Evolutionary conservation across 2,797 vertebrate genomes (phyloP), one percentile per base, ranked within the genome.

Genomic region (Sciurus vulgaris): DNA sequence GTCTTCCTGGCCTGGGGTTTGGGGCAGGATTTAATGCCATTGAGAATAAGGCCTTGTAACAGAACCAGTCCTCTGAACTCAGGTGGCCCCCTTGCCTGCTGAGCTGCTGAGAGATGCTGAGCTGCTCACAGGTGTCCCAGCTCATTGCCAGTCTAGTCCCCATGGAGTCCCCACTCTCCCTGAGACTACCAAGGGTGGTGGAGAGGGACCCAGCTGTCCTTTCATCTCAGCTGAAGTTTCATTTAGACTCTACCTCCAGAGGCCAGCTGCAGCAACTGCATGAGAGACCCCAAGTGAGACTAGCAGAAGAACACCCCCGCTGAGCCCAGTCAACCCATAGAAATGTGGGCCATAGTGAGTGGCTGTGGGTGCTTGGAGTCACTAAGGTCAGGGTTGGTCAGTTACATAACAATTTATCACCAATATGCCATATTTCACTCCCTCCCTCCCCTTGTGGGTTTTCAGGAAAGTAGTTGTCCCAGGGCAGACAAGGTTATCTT

Each of bases 321-420:
- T 28, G 89, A 69, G 24, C 35, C 41, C 49, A 12, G 35, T 17
- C 30, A 76, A 13, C 20, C 5, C 35, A 5, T 11, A 35, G 61
- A 65, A 83, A 44, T 9, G 0, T 0, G 28, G 41, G 15, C 26
- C 3, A 7, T 10, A 14, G 17, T 3, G 13, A 35, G 3, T 0
- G 6, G 3, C 9, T 5, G 2, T 1, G 33, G 8, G 18, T 1
- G 1, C 6, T 30, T 49, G 13, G 33, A 35, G 41, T 12, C 35
- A 0, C 28, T 15, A 15, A 74, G 41, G 17, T 12, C 22, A 20
- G 38, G 7, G 3, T 24, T 13, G 4, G 65, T 8, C 65, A 44
- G 33, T 14, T 28, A 20, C 3, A 2, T 1, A 33, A 56, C 8
- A 1, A 11, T 5, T 59, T 82, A 18, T 24, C 72, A 11, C 38